Conservation (phyloP, 2,113 vertebrate genomes). For the Myiopsitta monachus region DNA sequence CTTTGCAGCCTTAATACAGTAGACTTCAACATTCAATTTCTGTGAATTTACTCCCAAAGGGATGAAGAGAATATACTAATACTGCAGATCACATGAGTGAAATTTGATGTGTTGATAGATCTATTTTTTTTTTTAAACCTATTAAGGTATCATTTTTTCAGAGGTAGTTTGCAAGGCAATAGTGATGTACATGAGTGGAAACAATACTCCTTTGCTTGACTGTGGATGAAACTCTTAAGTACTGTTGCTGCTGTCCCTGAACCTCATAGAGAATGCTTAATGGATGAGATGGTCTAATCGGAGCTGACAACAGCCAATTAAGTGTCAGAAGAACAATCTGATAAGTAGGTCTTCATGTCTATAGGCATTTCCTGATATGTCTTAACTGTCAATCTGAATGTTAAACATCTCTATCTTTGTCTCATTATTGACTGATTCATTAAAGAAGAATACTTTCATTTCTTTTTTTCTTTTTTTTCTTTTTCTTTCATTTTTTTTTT, state of each 20-base stretch:
- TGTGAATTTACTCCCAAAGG: not conserved
- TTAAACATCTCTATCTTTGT: conserved; percentile 60
- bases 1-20: not conserved
- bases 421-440: conserved; percentile 53
- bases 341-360: conserved; percentile 63
- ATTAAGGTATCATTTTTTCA: conserved; percentile 2
- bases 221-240: conserved; percentile 6
- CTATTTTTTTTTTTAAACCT: not conserved
- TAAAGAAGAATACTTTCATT: conserved; percentile 26
- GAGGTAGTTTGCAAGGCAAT: conserved; percentile 37
- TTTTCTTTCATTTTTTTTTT: not conserved
- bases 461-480: not conserved
- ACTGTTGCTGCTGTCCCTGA: conserved; percentile 29
- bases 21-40: not conserved
- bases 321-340: conserved; percentile 67
- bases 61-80: not conserved
- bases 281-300: conserved; percentile 34
- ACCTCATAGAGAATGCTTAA: not conserved
- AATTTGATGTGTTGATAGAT: not conserved
- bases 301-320: conserved; percentile 61
- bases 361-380: conserved; percentile 59
- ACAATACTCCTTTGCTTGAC: not conserved
- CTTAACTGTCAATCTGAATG: conserved; percentile 66
- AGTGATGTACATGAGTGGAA: not conserved
- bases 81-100: not conserved